Base-by-base conservation (phyloP, 2,113 vertebrate genomes). In the Puma concolor region DNA sequence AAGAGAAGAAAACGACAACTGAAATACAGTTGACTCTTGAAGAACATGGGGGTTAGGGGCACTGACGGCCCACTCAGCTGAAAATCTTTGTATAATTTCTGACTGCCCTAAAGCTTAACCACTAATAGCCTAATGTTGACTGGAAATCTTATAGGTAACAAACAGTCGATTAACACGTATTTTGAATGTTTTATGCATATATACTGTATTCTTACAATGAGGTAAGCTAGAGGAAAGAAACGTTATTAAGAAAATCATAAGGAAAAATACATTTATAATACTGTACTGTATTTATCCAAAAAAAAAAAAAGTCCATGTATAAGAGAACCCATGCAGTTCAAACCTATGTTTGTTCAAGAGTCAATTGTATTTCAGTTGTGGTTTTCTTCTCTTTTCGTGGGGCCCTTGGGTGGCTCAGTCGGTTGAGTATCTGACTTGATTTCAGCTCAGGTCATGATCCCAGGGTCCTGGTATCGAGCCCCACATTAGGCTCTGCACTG, bases 1-100 rank as follows among this genome's bases (percentile, higher is more conserved):
- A 69, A 96, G 74, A 91, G 82, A 79, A 72, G 15, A 25, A 92
- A 95, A 95, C 16, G n/a, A 15, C 3, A 5, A 69, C 95, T 96
- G 0, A 0, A 67, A 72, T 94, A 48, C 57, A 76, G 21, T 36
- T 72, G 36, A 25, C 21, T 41, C 21, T 72, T 38, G 71, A 38
- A 72, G n/a, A 38, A 72, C n/a, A 1, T 38, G 69, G 10, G 69
- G 33, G 23, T 41, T 12, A 72, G 36, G 23, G 71, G 36, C 36
- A 72, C 71, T 25, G 36, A 38, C 12, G 11, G 36, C 71, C 71
- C 71, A 72, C 71, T 72, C 71, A 72, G 69, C 69, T 72, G 69
- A 72, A 72, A 72, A 72, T 23, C n/a, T 72, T 4, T 72, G 36
- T 72, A 13, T 72, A 72, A 72, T n/a, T 72, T 38, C 36, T 72